Conservation (phyloP, 2,888 invertebrate genomes). For the Pediacus dermestoides region DNA sequence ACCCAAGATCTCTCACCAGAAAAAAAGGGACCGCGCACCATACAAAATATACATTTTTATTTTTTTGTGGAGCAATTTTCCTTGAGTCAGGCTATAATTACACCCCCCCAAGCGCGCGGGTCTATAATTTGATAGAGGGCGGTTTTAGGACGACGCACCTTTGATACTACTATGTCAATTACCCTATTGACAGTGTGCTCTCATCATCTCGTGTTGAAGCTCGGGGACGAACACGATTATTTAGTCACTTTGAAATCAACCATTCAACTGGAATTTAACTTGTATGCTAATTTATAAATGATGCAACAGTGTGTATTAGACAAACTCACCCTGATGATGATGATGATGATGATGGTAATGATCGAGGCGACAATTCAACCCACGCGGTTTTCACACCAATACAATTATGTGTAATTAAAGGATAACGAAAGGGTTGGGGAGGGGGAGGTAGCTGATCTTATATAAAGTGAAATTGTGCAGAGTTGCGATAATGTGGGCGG, state of each 20-base stretch:
- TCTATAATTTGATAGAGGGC: conserved; percentile 48
- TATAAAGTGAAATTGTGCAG: no score
- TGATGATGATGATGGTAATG: no score
- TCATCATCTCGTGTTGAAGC: conserved; percentile 7
- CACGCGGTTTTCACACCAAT: no score
- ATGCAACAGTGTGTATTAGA: no score
- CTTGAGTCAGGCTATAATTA: conserved; percentile 47
- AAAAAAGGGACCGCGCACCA: conserved; percentile 30
- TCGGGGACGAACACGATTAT: conserved; percentile 3
- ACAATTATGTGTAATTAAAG: no score
- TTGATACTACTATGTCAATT: conserved; percentile 49
- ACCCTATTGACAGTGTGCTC: conserved; percentile 33
- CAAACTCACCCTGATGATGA: no score
- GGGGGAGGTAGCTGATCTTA: no score
- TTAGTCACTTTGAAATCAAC: conserved; percentile 6
- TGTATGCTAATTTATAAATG: conserved; percentile 7
- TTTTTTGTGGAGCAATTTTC: conserved; percentile 48
- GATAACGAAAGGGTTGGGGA: no score
- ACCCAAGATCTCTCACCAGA: conserved; percentile 7
- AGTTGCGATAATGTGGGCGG: no score
- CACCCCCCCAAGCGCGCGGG: conserved; percentile 46
- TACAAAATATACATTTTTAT: no score
- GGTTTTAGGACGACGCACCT: conserved; percentile 44
- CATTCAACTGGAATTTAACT: conserved; percentile 7
- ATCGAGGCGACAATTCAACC: no score